A percentile compares a stretch with the other conserved stretches of the same genome.
These are phyloP conservation scores for Eublepharis macularius DNA, from an alignment of 2,113 vertebrate species.

Conservation along the genomic window DNA sequence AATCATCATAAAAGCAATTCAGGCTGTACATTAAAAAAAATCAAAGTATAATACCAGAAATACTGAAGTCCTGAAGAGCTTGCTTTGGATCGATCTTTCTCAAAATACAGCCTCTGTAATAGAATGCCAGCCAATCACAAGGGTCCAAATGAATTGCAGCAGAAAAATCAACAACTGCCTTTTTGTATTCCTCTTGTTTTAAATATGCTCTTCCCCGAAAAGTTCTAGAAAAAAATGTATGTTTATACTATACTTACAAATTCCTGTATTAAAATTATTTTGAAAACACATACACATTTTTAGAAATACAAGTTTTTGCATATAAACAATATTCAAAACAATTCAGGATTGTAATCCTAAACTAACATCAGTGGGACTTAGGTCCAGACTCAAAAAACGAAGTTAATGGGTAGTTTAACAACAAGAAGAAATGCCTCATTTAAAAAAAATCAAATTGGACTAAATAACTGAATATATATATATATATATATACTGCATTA, in stretches of 20 bases:
- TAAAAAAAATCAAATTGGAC: too few relatives aligned
- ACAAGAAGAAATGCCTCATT: too few relatives aligned
- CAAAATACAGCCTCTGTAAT: constrained; percentile 77
- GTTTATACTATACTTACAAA: constrained; percentile 17
- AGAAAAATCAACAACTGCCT: constrained; percentile 74
- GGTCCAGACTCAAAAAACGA: too few relatives aligned
- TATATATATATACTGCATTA: too few relatives aligned
- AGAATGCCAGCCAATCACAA: constrained; percentile 77
- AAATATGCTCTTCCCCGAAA: constrained; percentile 75
- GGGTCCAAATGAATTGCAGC: constrained; percentile 75
- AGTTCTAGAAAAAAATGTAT: constrained; percentile 59
- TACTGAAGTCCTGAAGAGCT: constrained; percentile 79
- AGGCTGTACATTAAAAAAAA: not conserved
- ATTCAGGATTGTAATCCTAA: too few relatives aligned
- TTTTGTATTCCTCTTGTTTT: constrained; percentile 61
- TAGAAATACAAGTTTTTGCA: not conserved
- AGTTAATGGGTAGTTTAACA: too few relatives aligned
- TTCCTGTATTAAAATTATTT: not conserved
- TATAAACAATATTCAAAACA: not conserved
- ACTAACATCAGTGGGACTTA: too few relatives aligned
- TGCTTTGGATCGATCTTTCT: constrained; percentile 62
- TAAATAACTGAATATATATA: too few relatives aligned
- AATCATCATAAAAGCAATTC: not conserved
- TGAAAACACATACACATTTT: not conserved
- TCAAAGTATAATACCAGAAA: constrained; percentile 73